These are phyloP conservation scores for Andrena praecox DNA, from an alignment of 2,888 invertebrate genomes.

Conservation along the genomic window DNA sequence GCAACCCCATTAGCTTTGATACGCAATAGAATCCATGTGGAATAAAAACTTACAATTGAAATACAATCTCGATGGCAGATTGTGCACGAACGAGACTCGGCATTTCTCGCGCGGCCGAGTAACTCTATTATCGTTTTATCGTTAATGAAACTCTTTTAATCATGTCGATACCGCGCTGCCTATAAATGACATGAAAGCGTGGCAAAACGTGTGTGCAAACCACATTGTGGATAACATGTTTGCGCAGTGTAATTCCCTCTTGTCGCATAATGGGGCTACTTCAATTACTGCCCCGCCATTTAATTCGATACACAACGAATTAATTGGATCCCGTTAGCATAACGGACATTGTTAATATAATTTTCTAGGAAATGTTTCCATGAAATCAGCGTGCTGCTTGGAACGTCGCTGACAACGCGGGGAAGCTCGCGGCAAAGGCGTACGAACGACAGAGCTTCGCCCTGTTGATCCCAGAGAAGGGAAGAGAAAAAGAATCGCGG, in stretches of 20 bases:
- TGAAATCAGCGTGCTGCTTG: neutral
- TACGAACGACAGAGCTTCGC: too few relatives aligned
- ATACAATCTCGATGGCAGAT: neutral
- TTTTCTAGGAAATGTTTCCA: constrained; percentile 11
- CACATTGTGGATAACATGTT: constrained; percentile 7
- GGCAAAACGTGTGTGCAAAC: constrained; percentile 3
- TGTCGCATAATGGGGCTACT: constrained; percentile 33
- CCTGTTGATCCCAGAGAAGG: too few relatives aligned
- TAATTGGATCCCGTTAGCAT: constrained; percentile 45
- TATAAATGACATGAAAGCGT: constrained; percentile 14
- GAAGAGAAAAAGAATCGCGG: too few relatives aligned
- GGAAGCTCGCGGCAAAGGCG: too few relatives aligned
- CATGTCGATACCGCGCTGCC: too few relatives aligned
- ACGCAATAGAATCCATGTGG: too few relatives aligned
- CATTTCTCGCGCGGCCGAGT: neutral
- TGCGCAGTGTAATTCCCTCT: constrained; percentile 21
- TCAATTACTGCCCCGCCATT: constrained; percentile 18
- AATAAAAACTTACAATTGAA: neutral
- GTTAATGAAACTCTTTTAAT: neutral
- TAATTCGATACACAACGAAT: constrained; percentile 41
- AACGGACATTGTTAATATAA: constrained; percentile 18
- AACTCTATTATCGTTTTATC: neutral
- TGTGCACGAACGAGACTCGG: neutral
- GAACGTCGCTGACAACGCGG: neutral
- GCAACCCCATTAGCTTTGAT: too few relatives aligned